These are phyloP conservation scores for Archivesica marissinica DNA, from an alignment of 1,140 invertebrate species.

Conservation along the genomic window DNA sequence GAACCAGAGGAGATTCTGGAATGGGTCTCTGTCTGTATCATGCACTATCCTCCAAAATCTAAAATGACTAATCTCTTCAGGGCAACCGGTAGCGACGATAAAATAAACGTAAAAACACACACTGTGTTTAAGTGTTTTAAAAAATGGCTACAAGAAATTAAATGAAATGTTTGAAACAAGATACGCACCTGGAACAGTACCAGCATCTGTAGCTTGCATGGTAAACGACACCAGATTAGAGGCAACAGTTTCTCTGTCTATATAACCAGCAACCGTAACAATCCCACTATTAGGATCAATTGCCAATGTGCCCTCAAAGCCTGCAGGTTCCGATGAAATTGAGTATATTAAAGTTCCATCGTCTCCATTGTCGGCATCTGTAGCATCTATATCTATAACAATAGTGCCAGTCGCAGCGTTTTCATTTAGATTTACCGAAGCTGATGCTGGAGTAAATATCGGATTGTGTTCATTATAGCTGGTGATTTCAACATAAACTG, in stretches of 20 bases:
- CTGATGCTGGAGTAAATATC: constrained; percentile 86
- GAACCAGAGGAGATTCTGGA: too few species aligned
- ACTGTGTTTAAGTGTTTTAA: background rate
- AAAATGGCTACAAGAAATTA: too few species aligned
- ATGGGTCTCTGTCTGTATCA: too few species aligned
- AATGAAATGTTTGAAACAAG: background rate
- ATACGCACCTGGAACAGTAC: constrained; percentile 56
- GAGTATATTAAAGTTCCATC: constrained; percentile 64
- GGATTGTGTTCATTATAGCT: constrained; percentile 97
- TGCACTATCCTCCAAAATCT: too few species aligned
- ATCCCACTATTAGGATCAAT: constrained; percentile 67
- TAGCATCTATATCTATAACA: constrained; percentile 92
- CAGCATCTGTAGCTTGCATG: constrained; percentile 67
- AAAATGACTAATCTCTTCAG: too few species aligned
- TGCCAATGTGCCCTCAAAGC: constrained; percentile 56
- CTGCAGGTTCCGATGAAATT: constrained; percentile 48
- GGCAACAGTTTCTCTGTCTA: constrained; percentile 70
- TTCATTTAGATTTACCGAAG: constrained; percentile 60
- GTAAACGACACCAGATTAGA: constrained; percentile 57
- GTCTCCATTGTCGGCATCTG: constrained; percentile 89
- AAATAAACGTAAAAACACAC: too few species aligned
- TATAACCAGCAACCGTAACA: constrained; percentile 65
- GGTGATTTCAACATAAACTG: constrained; percentile 78
- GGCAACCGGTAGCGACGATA: too few species aligned
- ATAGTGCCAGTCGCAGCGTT: constrained; percentile 88